Evolutionary conservation across 2,888 invertebrate genomes (phyloP).

Genomic region (Macrophya annulata): DNA sequence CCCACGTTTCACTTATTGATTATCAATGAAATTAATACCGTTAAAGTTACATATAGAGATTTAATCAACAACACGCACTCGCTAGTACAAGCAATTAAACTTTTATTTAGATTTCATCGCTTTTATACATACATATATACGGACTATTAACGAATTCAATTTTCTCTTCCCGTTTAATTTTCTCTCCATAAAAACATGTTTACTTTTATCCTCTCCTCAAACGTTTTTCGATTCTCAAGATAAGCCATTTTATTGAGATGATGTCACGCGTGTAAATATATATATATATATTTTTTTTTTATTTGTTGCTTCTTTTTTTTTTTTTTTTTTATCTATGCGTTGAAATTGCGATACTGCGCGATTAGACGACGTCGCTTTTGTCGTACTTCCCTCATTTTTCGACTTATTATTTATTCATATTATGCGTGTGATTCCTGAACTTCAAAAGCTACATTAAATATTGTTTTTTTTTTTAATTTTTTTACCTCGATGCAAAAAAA

Average conservation of each 20-base stretch:
- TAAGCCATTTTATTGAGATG: neutral
- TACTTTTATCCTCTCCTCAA: constrained; percentile 3
- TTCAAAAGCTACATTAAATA: neutral
- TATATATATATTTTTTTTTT: neutral
- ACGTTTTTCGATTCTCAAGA: neutral
- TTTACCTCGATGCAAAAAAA: neutral
- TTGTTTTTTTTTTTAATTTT: too few species aligned
- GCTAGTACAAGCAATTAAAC: neutral
- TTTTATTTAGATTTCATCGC: neutral
- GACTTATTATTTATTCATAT: neutral
- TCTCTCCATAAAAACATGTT: neutral
- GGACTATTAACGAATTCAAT: neutral
- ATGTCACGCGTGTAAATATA: neutral
- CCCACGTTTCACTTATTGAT: constrained; percentile 36
- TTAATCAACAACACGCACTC: neutral
- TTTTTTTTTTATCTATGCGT: neutral
- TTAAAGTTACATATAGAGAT: neutral
- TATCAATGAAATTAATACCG: neutral
- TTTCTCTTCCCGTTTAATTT: neutral
- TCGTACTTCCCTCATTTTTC: neutral
- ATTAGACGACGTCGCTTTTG: neutral
- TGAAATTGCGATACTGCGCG: neutral
- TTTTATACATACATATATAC: too few species aligned
- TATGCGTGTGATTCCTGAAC: neutral
- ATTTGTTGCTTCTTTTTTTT: neutral